These are phyloP conservation scores for Pseudachorutes palmiensis DNA, from an alignment of 1,140 invertebrate species.

Conservation along the genomic window DNA sequence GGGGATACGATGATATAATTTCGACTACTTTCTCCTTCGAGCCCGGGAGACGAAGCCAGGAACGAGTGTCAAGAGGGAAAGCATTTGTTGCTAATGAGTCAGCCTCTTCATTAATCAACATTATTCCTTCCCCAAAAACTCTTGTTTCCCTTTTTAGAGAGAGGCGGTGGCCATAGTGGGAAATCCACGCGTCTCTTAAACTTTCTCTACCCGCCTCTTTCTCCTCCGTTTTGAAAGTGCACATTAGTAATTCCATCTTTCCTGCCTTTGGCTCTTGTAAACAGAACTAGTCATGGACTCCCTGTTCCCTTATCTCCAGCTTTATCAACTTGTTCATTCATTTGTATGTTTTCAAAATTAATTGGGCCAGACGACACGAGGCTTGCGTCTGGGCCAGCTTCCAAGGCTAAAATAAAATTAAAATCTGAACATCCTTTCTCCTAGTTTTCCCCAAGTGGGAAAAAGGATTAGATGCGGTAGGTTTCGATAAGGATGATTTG, in stretches of 20 bases:
- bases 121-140: slow-evolving; percentile 31
- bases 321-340: slow-evolving; percentile 11
- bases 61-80: slow-evolving; percentile 34
- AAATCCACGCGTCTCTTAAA: too few relatives aligned
- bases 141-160: slow-evolving; percentile 4
- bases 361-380: slow-evolving; percentile 10
- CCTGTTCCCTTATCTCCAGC: neutral
- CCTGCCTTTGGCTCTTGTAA: neutral
- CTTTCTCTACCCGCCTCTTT: neutral
- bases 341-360: slow-evolving; percentile 5
- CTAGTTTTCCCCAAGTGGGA: slow-evolving; percentile 7
- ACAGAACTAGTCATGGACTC: neutral
- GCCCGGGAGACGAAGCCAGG: neutral
- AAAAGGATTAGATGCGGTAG: slow-evolving; percentile 31
- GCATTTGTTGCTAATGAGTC: slow-evolving; percentile 39
- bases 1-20: slow-evolving; percentile 31
- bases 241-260: neutral
- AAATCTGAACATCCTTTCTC: too few relatives aligned
- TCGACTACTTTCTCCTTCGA: neutral
- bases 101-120: slow-evolving; percentile 38
- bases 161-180: neutral
- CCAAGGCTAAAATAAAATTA: too few relatives aligned
- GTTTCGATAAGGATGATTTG: slow-evolving; percentile 35
- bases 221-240: neutral
- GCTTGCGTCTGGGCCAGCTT: neutral